Base-by-base conservation (phyloP, 2,113 vertebrate species). In the Bathybates hornii region DNA sequence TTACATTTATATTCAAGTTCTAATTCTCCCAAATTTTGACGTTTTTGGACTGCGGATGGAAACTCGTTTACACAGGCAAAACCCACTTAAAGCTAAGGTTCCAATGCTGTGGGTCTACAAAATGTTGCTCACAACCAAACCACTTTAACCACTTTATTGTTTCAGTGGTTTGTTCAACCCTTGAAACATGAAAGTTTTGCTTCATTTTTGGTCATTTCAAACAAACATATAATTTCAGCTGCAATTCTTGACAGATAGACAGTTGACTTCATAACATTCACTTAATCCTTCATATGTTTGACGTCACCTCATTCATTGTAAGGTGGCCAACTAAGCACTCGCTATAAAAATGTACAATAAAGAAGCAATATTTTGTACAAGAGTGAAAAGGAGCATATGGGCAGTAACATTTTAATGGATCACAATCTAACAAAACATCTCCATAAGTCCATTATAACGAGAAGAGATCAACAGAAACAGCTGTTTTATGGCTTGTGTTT, bases 401-500 rank as follows among this genome's bases (percentile, higher is more conserved):
- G 8, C 83, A 19, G 2, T 53, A 78, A 81, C 24, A 68, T 54
- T 90, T 93, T 83, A 90, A 82, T 87, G 73, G 52, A 38, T 29
- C 34, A 14, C 32, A 85, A 54, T 91, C 59, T 43, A 57, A 92
- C 88, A 83, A 91, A 81, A 81, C 36, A 83, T 80, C 32, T 59
- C 80, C 52, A 73, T 38, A 87, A 83, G 36, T 86, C 79, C 45
- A 90, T 88, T 90, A 91, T 89, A 84, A 89, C 59, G 29, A 17
- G 48, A 89, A 78, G 34, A 29, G 45, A 68, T 6, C 56, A 59
- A 45, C 57, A 83, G 78, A 85, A 87, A 86, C 81, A 79, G 86
- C 36, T 81, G 91, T 90, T 95, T 96, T 94, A 95, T 91, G 82
- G 50, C 78, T 29, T 41, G 29, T 66, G 66, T 68, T 81, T 13